These are phyloP conservation scores for Athalia rosae DNA, from an alignment of 2,888 invertebrate genomes.

Conservation along the genomic window DNA sequence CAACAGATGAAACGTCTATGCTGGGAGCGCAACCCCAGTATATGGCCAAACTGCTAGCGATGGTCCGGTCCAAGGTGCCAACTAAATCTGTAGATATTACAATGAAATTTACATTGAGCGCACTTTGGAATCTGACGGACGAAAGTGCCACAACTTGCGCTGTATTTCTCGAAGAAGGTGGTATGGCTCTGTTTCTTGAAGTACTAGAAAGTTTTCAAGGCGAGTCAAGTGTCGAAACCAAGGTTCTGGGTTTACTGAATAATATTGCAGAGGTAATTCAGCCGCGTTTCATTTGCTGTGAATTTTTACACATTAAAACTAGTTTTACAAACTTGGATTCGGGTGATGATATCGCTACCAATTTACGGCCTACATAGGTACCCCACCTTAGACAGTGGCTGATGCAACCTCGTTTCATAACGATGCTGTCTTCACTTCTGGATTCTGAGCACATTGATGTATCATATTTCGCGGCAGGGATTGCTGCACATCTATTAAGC, in stretches of 20 bases:
- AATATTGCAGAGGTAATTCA: conserved; percentile 83
- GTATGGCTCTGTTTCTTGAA: conserved; percentile 80
- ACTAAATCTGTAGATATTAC: conserved; percentile 79
- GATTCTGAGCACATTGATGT: conserved; percentile 81
- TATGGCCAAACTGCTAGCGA: conserved; percentile 81
- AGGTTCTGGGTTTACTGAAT: conserved; percentile 83
- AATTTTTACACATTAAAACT: background rate
- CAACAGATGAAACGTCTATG: conserved; percentile 81
- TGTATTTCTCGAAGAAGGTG: conserved; percentile 81
- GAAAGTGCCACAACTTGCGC: conserved; percentile 83
- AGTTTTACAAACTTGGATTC: background rate
- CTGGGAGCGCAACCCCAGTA: conserved; percentile 81
- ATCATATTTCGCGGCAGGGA: conserved; percentile 84
- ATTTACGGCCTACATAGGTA: conserved; percentile 73
- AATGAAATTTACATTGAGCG: conserved; percentile 85
- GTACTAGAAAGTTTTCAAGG: conserved; percentile 80
- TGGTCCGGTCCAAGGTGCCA: conserved; percentile 78
- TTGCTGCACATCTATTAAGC: conserved; percentile 81
- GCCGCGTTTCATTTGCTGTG: background rate
- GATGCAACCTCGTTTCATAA: conserved; percentile 76
- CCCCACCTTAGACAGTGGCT: conserved; percentile 75
- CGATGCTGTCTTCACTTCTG: conserved; percentile 74
- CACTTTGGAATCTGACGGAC: conserved; percentile 87
- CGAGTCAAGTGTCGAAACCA: conserved; percentile 83
- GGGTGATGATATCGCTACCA: background rate